Evolutionary conservation across 2,888 invertebrate species (phyloP).

Genomic region (Nasonia oneida): DNA sequence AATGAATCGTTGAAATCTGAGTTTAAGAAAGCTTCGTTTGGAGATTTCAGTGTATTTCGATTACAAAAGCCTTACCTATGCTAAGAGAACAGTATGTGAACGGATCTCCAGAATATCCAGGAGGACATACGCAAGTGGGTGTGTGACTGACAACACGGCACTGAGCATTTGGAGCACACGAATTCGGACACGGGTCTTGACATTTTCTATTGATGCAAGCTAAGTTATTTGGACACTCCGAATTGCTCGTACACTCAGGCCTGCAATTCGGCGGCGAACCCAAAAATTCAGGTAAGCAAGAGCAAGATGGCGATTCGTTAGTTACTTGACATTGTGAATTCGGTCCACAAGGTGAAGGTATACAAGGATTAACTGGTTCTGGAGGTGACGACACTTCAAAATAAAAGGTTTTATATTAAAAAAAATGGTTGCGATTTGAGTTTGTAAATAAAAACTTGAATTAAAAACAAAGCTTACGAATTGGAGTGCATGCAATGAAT

Average conservation of each 20-base stretch:
- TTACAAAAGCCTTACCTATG: slow-evolving; percentile 75
- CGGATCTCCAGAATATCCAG: slow-evolving; percentile 83
- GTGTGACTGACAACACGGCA: slow-evolving; percentile 85
- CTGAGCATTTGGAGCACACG: slow-evolving; percentile 86
- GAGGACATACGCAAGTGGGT: slow-evolving; percentile 83
- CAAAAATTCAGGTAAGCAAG: slow-evolving; percentile 85
- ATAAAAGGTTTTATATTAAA: background rate
- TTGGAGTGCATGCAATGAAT: slow-evolving; percentile 84
- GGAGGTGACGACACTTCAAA: slow-evolving; percentile 77
- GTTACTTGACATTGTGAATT: slow-evolving; percentile 86
- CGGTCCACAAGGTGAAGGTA: slow-evolving; percentile 90
- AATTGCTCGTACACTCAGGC: slow-evolving; percentile 90
- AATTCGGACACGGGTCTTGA: slow-evolving; percentile 86
- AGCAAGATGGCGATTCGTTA: slow-evolving; percentile 86
- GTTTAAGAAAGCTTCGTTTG: background rate
- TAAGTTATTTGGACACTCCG: slow-evolving; percentile 85
- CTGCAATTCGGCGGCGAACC: slow-evolving; percentile 89
- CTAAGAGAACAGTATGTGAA: slow-evolving; percentile 81
- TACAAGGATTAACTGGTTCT: slow-evolving; percentile 85
- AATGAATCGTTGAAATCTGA: background rate
- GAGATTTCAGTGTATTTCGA: background rate
- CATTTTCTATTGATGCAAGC: slow-evolving; percentile 90
- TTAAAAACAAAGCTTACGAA: slow-evolving; percentile 74
- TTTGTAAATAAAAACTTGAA: background rate
- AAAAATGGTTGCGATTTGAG: background rate